Base-by-base conservation (phyloP, 2,888 invertebrate species). In the Lymantria dispar region DNA sequence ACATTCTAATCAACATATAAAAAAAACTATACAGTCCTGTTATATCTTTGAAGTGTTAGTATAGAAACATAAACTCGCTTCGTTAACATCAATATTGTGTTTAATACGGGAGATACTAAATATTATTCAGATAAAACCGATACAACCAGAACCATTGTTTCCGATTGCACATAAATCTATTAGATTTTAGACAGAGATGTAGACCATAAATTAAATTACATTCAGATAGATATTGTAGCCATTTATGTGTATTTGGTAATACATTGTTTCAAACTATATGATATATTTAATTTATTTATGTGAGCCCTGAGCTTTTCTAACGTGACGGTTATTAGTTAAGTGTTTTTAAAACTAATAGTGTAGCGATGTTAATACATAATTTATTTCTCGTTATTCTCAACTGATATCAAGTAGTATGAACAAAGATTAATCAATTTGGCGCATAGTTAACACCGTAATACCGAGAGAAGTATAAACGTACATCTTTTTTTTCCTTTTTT, bases 31-130 rank as follows among this genome's bases (percentile, higher is more conserved):
- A 3, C 22, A 22, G 3, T 22, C 5, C 22, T 22, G 64, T 80
- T 74, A 85, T 81, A 74, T 68, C 72, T 80, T 83, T 78, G 74
- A 76, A 74, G 71, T 70, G 73, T 66, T 76, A 71, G 72, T 83
- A 80, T 77, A 72, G 73, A 56, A 56, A 71, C 66, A 74, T 80
- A 78, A 82, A 78, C 56, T 59, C 52, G 60, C 65, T 68, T 72
- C 62, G 68, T 72, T 70, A 74, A 62, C 55, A 62, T 59, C 63
- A 69, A 70, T 71, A 74, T 72, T 72, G 70, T 70, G 66, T 63
- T 50, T 60, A 55, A 54, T 55, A 56, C 58, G 40, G 48, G 50
- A 53, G 47, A 50, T 47, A 40, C 40, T 33, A 44, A 22, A 37
- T 37, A 31, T 47, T 13, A 48, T 49, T 43, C 38, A 29, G 38